These are phyloP conservation scores for Sebastes diploproa DNA, from an alignment of 2,797 vertebrate genomes.

Conservation along the genomic window DNA sequence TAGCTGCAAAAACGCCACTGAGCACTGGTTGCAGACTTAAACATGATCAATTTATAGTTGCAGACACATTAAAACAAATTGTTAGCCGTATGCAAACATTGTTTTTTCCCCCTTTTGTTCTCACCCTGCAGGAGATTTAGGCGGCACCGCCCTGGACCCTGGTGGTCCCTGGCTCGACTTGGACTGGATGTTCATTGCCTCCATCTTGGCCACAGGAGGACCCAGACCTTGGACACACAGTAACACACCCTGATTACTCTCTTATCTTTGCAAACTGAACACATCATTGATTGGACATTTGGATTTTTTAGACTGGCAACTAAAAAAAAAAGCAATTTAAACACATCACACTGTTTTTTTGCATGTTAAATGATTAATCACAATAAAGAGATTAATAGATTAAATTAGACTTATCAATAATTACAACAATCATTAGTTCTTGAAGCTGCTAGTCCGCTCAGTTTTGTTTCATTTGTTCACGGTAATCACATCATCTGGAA, in stretches of 20 bases:
- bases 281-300: background rate
- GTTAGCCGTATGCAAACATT: background rate
- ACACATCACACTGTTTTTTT: background rate
- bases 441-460: background rate
- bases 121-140: constrained; percentile 86
- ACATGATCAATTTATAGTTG: background rate
- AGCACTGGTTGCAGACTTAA: background rate
- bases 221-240: constrained; percentile 76
- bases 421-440: background rate
- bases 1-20: background rate
- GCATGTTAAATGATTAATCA: background rate
- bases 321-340: background rate
- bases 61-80: background rate
- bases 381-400: background rate
- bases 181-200: constrained; percentile 86
- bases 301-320: background rate
- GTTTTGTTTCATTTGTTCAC: background rate
- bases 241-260: background rate
- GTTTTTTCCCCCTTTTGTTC: background rate
- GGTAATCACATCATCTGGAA: background rate
- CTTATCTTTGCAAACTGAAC: background rate
- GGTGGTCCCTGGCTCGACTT: constrained; percentile 80
- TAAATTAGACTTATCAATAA: background rate
- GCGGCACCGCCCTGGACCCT: constrained; percentile 81
- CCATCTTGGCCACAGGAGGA: constrained; percentile 88